phyloP scores from a whole-genome alignment of 2,888 invertebrate genomes.

The Oxytorus armatus region DNA sequence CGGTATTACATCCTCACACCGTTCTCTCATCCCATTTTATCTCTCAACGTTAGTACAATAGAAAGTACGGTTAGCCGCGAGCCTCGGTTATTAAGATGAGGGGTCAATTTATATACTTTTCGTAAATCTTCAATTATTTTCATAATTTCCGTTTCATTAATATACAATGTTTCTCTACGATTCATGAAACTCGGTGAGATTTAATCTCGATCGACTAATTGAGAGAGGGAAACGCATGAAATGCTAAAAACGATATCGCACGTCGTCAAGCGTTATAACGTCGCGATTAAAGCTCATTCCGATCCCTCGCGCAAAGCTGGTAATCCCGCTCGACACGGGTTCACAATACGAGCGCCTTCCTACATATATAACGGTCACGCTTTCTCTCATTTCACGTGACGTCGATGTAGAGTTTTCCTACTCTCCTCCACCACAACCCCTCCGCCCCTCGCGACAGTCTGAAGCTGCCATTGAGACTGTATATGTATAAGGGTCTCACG shows the following conservation, averaged over 20 bases:
- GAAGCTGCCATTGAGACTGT: constrained; percentile 51
- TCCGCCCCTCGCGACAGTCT: constrained; percentile 31
- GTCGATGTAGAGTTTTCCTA: constrained; percentile 43
- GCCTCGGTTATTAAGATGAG: constrained; percentile 27
- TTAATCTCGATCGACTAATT: constrained; percentile 31
- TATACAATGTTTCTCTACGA: background rate
- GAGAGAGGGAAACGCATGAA: constrained; percentile 28
- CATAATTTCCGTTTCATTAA: background rate
- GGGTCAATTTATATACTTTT: background rate
- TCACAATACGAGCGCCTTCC: constrained; percentile 67
- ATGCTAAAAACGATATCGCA: constrained; percentile 41
- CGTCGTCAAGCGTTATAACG: constrained; percentile 43
- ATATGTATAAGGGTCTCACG: constrained; percentile 36
- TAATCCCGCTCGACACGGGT: constrained; percentile 81
- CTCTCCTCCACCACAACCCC: no score
- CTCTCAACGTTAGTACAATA: background rate
- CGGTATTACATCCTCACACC: constrained; percentile 46
- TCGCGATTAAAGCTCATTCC: constrained; percentile 66
- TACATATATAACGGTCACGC: background rate
- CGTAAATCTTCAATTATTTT: background rate
- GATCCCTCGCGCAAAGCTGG: constrained; percentile 71
- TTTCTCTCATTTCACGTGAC: constrained; percentile 65
- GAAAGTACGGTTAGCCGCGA: constrained; percentile 52
- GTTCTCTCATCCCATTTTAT: constrained; percentile 17
- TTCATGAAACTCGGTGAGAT: background rate